Evolutionary conservation across 2,113 vertebrate species (phyloP).

Genomic region (Sinocyclocheilus grahami): DNA sequence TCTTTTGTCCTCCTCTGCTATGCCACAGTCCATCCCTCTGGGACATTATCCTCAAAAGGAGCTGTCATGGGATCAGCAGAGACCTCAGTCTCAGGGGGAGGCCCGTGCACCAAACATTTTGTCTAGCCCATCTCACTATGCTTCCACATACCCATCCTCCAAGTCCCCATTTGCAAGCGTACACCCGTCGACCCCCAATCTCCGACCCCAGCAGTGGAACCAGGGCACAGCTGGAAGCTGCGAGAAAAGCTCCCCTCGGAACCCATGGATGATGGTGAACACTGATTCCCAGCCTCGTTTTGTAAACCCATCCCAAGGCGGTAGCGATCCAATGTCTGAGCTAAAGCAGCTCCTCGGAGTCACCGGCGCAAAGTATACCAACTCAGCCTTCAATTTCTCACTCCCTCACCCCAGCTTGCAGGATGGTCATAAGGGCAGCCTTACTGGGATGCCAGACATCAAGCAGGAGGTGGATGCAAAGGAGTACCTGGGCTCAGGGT

Average conservation of each 20-base stretch:
- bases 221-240: conserved; percentile 63
- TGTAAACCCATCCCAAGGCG: conserved; percentile 63
- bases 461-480: conserved; percentile 75
- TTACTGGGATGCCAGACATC: conserved; percentile 62
- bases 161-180: conserved; percentile 71
- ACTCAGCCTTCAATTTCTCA: conserved; percentile 83
- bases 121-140: conserved; percentile 49
- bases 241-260: conserved; percentile 65
- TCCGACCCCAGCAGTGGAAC: conserved; percentile 69
- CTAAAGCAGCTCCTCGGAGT: conserved; percentile 91
- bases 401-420: conserved; percentile 66
- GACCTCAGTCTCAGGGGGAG: conserved; percentile 74
- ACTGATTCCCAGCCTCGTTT: conserved; percentile 70
- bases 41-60: conserved; percentile 68
- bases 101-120: conserved; percentile 38
- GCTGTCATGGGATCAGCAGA: conserved; percentile 69
- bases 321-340: conserved; percentile 89
- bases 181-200: conserved; percentile 61
- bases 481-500: conserved; percentile 66
- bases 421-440: conserved; percentile 64
- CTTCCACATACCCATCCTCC: conserved; percentile 66
- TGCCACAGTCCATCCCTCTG: conserved; percentile 71
- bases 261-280: conserved; percentile 72
- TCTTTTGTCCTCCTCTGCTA: conserved; percentile 57
- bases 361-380: conserved; percentile 80